phyloP scores from a whole-genome alignment of 1,140 invertebrate species.

The Gryllus bimaculatus region DNA sequence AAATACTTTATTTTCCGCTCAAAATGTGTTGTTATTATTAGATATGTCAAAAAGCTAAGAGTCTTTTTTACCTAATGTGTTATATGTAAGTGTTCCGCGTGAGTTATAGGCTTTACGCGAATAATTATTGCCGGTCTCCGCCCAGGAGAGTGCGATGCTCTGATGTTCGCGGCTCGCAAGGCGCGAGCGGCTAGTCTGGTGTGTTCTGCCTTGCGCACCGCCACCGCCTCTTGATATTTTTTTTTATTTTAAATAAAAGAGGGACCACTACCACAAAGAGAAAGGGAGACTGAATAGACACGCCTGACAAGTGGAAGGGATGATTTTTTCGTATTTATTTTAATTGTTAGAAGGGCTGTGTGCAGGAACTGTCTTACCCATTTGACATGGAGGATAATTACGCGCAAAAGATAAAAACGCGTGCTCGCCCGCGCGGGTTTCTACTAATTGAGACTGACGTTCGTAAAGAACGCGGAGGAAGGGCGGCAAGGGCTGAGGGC shows the following conservation, averaged over 20 bases:
- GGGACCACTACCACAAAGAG: background rate
- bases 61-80: background rate
- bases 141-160: background rate
- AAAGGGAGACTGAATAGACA: background rate
- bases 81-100: background rate
- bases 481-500: background rate
- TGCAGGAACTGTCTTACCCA: background rate
- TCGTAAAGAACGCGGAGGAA: background rate
- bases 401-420: background rate
- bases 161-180: background rate
- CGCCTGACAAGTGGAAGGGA: background rate
- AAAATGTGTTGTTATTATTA: background rate
- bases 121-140: background rate
- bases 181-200: background rate
- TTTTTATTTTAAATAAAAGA: background rate
- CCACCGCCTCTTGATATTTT: background rate
- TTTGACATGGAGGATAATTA: slow-evolving; percentile 1
- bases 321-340: background rate
- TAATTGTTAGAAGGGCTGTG: background rate
- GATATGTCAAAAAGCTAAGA: background rate
- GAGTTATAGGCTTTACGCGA: background rate
- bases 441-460: background rate
- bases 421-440: background rate
- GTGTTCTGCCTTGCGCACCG: background rate
- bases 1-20: background rate